Base-by-base conservation (phyloP, 35 echinoderm and acorn worm genomes). In the Antedon bifida region DNA sequence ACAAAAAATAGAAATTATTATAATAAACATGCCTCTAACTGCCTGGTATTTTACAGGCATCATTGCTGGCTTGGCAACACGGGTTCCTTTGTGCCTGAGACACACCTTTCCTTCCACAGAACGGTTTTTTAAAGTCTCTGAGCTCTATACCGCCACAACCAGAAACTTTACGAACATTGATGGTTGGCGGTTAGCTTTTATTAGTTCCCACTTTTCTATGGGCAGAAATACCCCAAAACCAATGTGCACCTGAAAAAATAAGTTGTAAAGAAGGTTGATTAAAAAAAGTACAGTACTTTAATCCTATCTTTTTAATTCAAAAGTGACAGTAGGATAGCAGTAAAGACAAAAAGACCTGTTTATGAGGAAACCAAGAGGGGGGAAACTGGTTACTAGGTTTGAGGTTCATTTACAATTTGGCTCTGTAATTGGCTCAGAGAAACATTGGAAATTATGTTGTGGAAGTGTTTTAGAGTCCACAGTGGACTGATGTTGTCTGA, bases 51-150 rank as follows among this genome's bases (percentile, higher is more conserved):
- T 88, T 31, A 33, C 33, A 16, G 82, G 87, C 9, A 35, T 88
- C 13, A 83, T 31, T 31, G 73, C 81, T 34, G 19, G 55, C 42
- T 74, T 76, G 2, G 87, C 28, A 7, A 44, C 38, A 8, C 74
- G 38, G 1, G 7, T 23, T 5, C 45, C 86, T 34, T 82, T 83
- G 30, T 39, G 83, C 1, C 81, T 0, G 4, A 74, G 81, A 39
- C 87, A 83, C 1, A 83, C 0, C 74, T 88, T 88, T 17, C 87
- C 87, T 31, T 88, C 73, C 1, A 88, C 81, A 34, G 87, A 88
- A 14, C 74, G 46, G 73, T 88, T 83, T 46, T 45, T 84, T 1
- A 88, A 39, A 12, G 81, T 51, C n/a, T 88, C 74, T 11, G 87
- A 51, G 0, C 87, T 81, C 82, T 36, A 88, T 0, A 83, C 74